Evolutionary conservation across 2,888 invertebrate species (phyloP).

Genomic region (Liodrosophila aerea): DNA sequence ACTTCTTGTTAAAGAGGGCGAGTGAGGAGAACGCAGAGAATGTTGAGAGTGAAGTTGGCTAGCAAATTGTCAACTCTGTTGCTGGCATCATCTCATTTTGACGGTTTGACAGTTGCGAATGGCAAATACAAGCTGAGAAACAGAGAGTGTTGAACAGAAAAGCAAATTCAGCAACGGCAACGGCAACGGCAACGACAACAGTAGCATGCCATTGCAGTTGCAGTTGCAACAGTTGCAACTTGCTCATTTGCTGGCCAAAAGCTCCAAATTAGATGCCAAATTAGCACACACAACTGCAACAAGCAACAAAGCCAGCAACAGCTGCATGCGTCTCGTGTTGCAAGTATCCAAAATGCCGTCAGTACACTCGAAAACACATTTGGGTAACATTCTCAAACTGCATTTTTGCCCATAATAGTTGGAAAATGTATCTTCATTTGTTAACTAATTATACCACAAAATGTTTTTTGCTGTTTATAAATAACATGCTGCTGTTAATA

Average conservation of each 20-base stretch:
- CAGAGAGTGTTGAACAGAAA: constrained; percentile 24
- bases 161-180: constrained; percentile 49
- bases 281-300: constrained; percentile 58
- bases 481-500: too few species aligned
- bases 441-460: too few species aligned
- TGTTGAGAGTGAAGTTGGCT: constrained; percentile 19
- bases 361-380: too few species aligned
- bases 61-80: constrained; percentile 57
- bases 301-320: constrained; percentile 45
- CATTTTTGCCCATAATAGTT: too few species aligned
- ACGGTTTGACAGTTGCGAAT: constrained; percentile 60
- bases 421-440: too few species aligned
- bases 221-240: constrained; percentile 32
- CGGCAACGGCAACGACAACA: constrained; percentile 12
- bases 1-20: constrained; percentile 2
- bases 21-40: not conserved
- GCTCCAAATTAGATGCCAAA: constrained; percentile 71
- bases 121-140: constrained; percentile 34
- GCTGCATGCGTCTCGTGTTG: constrained; percentile 11
- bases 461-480: too few species aligned
- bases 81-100: constrained; percentile 65
- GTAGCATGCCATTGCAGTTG: constrained; percentile 29
- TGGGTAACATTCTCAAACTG: too few species aligned
- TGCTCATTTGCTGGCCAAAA: constrained; percentile 62
- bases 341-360: too few species aligned